Base-by-base conservation (phyloP, 2,888 invertebrate species). In the Coleophora flavipennella region DNA sequence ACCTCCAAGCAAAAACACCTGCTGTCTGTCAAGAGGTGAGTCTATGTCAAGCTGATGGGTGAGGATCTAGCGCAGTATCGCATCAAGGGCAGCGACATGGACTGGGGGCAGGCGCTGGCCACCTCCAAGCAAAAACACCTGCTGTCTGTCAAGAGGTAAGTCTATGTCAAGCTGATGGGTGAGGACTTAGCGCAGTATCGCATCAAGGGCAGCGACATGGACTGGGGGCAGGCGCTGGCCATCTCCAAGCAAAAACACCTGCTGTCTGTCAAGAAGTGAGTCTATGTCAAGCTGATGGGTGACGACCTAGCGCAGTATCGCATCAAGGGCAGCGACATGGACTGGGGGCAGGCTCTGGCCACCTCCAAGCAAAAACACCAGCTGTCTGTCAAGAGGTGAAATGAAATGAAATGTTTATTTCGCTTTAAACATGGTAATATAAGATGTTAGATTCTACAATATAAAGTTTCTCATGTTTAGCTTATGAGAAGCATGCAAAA, bases 121-220 rank as follows among this genome's bases (percentile, higher is more conserved):
- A 66, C 73, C 44, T 70, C 65, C 50, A 87, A 77, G 51, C 80
- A 77, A 55, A 86, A 72, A 62, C 83, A 78, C 58, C 59, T 91
- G 1, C 78, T 92, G 26, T 89, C 91, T 1, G 87, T 92, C 28
- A 91, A 91, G 64, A 91, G 89, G 89, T 88, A 55, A 44, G 42
- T 46, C 7, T 10, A 34, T n/a, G n/a, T n/a, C n/a, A 89, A 89
- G 44, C 69, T 95, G 45, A 91, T 93, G 78, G 90, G 89, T 13
- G 91, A 93, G 55, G 91, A 92, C 57, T 78, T 96, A 2, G 86
- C 88, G 11, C 92, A 95, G 62, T 97, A 91, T 77, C 89, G 90
- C 13, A 96, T 97, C 57, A 94, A 94, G 70, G 96, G 96, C 1
- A 90, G 89, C 8, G 95, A 96, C 57, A 86, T 91, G 35, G 95